These are phyloP conservation scores for Cephonodes hylas DNA, from an alignment of 2,888 invertebrate genomes.

Conservation along the genomic window DNA sequence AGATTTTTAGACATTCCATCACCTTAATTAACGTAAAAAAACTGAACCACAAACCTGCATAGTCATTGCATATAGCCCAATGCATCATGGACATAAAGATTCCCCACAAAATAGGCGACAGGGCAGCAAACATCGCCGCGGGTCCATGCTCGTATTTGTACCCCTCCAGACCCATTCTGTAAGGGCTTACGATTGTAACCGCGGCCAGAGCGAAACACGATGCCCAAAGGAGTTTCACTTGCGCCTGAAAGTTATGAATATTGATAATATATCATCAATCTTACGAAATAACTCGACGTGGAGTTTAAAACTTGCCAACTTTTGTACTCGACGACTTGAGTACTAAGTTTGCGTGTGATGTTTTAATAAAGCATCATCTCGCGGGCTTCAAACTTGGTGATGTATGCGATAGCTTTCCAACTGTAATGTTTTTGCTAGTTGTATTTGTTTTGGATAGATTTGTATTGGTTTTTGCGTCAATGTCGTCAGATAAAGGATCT, in stretches of 20 bases:
- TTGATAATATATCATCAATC: conserved; percentile 13
- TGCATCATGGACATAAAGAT: conserved; percentile 73
- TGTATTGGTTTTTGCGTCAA: neutral
- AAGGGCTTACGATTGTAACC: conserved; percentile 74
- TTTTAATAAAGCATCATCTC: neutral
- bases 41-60: conserved; percentile 65
- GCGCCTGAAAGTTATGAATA: conserved; percentile 52
- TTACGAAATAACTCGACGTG: neutral
- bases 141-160: conserved; percentile 74
- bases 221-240: conserved; percentile 65
- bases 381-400: neutral
- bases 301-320: conserved; percentile 6
- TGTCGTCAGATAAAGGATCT: no score
- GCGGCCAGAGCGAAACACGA: conserved; percentile 56
- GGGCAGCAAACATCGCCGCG: conserved; percentile 78
- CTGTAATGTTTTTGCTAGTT: neutral
- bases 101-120: conserved; percentile 82
- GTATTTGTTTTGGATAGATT: neutral
- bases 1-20: neutral
- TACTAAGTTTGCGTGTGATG: neutral
- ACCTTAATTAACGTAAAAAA: neutral
- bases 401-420: neutral
- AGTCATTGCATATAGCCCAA: conserved; percentile 76
- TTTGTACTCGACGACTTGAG: neutral
- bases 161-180: conserved; percentile 73